A percentile compares a stretch with the other conserved stretches of the same genome.
phyloP scores from a whole-genome alignment of 2,888 invertebrate genomes.

The Listrodromus nycthemerus region DNA sequence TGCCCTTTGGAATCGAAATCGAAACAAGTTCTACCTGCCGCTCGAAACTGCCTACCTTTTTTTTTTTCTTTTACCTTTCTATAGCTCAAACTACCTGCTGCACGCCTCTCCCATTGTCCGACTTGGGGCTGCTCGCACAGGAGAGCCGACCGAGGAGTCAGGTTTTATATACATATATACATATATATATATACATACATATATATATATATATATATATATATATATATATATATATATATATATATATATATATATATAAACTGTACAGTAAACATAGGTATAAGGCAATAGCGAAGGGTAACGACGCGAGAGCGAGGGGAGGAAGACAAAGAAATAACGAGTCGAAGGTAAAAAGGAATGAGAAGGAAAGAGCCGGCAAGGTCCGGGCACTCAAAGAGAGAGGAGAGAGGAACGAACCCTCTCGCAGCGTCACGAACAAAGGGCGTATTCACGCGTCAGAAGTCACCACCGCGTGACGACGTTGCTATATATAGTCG shows the following conservation, averaged over 20 bases:
- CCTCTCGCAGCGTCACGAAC: constrained; percentile 63
- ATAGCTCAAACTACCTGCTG: constrained; percentile 50
- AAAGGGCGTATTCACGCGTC: constrained; percentile 80
- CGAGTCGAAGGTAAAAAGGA: constrained; percentile 40
- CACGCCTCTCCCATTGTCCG: constrained; percentile 55
- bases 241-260: constrained; percentile 9
- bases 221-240: constrained; percentile 6
- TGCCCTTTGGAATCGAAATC: constrained; percentile 69
- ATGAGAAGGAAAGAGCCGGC: constrained; percentile 46
- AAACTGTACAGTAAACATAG: constrained; percentile 12
- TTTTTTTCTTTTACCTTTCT: constrained; percentile 53
- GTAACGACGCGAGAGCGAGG: constrained; percentile 49
- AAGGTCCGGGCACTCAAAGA: constrained; percentile 31
- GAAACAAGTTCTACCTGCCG: constrained; percentile 68
- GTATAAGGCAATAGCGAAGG: constrained; percentile 14
- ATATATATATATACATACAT: constrained; percentile 12
- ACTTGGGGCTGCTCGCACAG: constrained; percentile 59
- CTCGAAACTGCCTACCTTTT: constrained; percentile 49
- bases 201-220: not conserved
- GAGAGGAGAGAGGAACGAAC: constrained; percentile 45
- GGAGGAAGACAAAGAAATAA: constrained; percentile 71
- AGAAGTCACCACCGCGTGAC: constrained; percentile 81
- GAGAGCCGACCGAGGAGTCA: constrained; percentile 58
- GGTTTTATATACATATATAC: constrained; percentile 39
- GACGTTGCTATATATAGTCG: constrained; percentile 50